These are phyloP conservation scores for Heliconius ismenius DNA, from an alignment of 2,888 invertebrate species.

Conservation along the genomic window DNA sequence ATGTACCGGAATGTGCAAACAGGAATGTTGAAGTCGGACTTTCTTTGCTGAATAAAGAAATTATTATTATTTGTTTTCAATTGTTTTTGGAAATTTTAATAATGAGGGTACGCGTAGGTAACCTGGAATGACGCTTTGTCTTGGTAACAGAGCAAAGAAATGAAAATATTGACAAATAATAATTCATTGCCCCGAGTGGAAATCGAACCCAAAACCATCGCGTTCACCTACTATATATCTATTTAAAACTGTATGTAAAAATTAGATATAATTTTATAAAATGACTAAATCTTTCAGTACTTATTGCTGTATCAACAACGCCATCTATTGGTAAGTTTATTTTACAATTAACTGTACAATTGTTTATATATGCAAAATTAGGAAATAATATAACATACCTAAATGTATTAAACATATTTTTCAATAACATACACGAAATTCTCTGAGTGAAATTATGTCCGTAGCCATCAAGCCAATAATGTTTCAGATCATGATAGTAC, in stretches of 20 bases:
- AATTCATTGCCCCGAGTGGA: no score
- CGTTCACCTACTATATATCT: no score
- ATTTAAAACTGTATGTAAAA: no score
- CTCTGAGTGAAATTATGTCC: conserved; percentile 87
- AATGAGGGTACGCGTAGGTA: no score
- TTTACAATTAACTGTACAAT: neutral
- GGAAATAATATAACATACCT: conserved; percentile 69
- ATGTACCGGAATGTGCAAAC: conserved; percentile 91
- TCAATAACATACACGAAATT: conserved; percentile 88
- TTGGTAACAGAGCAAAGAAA: no score
- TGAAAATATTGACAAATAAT: no score
- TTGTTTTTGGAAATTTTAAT: neutral
- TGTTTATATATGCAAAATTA: neutral
- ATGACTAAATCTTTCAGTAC: neutral
- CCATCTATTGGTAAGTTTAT: neutral
- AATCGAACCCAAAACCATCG: no score
- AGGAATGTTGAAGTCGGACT: conserved; percentile 83
- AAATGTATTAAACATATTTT: conserved; percentile 86
- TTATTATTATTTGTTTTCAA: neutral
- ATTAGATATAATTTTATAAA: no score
- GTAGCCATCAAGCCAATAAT: conserved; percentile 92
- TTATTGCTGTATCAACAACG: neutral
- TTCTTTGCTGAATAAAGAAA: conserved; percentile 53
- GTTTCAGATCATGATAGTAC: conserved; percentile 88
- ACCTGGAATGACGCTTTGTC: no score